Percentiles rank a stretch among this genome's conserved stretches.
These are phyloP conservation scores for Heliangelus exortis DNA, from an alignment of 2,797 vertebrate species.

Conservation along the genomic window DNA sequence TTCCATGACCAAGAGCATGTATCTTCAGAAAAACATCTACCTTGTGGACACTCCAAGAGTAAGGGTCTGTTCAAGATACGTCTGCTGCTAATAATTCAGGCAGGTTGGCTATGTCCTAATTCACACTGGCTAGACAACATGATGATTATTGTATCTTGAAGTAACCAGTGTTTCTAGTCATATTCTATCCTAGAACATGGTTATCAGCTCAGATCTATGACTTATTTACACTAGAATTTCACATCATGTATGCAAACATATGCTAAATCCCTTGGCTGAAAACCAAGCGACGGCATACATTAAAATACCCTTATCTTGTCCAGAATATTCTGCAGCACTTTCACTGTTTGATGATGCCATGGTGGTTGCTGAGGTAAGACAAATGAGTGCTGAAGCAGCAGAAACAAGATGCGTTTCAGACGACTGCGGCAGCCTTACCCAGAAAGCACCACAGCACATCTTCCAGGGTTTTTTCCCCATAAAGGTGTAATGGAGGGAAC, in stretches of 20 bases:
- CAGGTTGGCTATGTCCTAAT: neutral
- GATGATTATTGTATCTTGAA: neutral
- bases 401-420: rapidly evolving
- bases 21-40: neutral
- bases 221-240: conserved; percentile 9
- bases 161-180: neutral
- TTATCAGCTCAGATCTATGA: conserved; percentile 30
- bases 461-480: neutral
- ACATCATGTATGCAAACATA: neutral
- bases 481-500: neutral
- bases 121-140: neutral
- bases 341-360: neutral
- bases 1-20: neutral
- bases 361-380: neutral
- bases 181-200: neutral
- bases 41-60: neutral
- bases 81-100: neutral
- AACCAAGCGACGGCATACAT: neutral
- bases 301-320: neutral
- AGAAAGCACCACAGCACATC: neutral
- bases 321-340: neutral
- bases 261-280: neutral
- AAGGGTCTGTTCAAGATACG: neutral
- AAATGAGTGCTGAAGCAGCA: neutral
- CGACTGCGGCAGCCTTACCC: neutral